These are phyloP conservation scores for Monochamus alternatus DNA, from an alignment of 2,888 invertebrate genomes.

Conservation along the genomic window DNA sequence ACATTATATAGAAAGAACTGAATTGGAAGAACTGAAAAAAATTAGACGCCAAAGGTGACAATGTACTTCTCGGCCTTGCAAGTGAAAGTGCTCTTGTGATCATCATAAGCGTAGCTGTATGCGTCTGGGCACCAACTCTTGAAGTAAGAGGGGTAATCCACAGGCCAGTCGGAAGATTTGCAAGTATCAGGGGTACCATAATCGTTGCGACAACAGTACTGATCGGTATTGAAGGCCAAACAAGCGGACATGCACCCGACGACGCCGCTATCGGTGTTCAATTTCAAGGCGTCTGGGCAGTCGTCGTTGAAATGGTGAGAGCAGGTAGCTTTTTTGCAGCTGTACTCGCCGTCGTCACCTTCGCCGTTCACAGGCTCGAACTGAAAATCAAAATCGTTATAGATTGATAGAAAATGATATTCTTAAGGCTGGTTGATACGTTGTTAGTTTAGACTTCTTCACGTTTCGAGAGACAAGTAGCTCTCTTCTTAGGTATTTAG, in stretches of 20 bases:
- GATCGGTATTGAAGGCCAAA: conserved; percentile 69
- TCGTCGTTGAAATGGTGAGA: conserved; percentile 63
- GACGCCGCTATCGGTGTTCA: conserved; percentile 57
- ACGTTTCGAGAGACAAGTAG: too few relatives aligned
- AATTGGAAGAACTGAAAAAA: too few relatives aligned
- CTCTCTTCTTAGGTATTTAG: too few relatives aligned
- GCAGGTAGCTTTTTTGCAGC: conserved; percentile 67
- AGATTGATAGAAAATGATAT: too few relatives aligned
- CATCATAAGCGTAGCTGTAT: conserved; percentile 74
- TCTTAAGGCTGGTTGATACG: too few relatives aligned
- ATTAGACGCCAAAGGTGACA: conserved; percentile 57
- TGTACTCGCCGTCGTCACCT: conserved; percentile 63
- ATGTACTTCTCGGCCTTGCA: conserved; percentile 65
- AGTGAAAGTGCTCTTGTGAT: conserved; percentile 71
- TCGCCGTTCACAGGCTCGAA: conserved; percentile 61
- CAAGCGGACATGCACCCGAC: conserved; percentile 72
- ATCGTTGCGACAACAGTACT: conserved; percentile 71
- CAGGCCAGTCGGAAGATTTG: conserved; percentile 64
- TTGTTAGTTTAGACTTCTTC: too few relatives aligned
- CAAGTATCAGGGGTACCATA: conserved; percentile 69
- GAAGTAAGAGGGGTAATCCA: conserved; percentile 69
- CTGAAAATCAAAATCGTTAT: conserved; percentile 51
- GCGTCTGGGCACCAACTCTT: conserved; percentile 72
- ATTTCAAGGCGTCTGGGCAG: conserved; percentile 67
- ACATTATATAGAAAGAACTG: too few relatives aligned